A percentile compares a stretch with the other conserved stretches of the same genome.
These are phyloP conservation scores for Cydia strobilella DNA, from an alignment of 1,140 invertebrate species.

Conservation along the genomic window DNA sequence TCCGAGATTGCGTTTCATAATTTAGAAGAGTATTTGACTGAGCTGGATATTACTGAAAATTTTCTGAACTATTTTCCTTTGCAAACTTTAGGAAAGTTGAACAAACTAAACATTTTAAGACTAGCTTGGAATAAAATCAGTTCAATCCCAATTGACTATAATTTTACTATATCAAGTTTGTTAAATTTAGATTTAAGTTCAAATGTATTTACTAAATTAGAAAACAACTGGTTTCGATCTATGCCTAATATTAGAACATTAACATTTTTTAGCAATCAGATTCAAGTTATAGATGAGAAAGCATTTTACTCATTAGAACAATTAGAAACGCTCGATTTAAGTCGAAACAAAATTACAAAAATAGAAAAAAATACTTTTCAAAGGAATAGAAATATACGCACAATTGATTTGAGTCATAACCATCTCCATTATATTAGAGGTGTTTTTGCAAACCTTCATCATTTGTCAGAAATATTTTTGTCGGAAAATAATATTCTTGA, in stretches of 20 bases:
- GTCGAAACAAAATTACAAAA: slow-evolving; percentile 91
- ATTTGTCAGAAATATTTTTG: slow-evolving; percentile 90
- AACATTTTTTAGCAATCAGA: slow-evolving; percentile 91
- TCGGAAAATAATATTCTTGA: slow-evolving; percentile 95
- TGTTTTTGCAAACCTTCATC: slow-evolving; percentile 88
- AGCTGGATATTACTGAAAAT: slow-evolving; percentile 93
- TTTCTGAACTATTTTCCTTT: slow-evolving; percentile 91
- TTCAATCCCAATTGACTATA: slow-evolving; percentile 86
- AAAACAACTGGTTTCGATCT: slow-evolving; percentile 87
- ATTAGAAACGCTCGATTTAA: slow-evolving; percentile 92
- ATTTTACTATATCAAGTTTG: slow-evolving; percentile 86
- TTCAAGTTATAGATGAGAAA: slow-evolving; percentile 88
- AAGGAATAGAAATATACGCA: slow-evolving; percentile 86
- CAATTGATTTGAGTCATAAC: slow-evolving; percentile 93
- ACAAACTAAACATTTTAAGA: slow-evolving; percentile 86
- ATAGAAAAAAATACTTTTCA: slow-evolving; percentile 87
- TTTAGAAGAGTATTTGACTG: slow-evolving; percentile 88
- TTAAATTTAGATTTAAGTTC: slow-evolving; percentile 91
- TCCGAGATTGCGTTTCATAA: slow-evolving; percentile 92
- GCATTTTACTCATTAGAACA: slow-evolving; percentile 87
- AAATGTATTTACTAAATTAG: slow-evolving; percentile 89
- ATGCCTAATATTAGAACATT: slow-evolving; percentile 89
- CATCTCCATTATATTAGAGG: slow-evolving; percentile 92
- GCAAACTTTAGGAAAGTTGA: slow-evolving; percentile 87
- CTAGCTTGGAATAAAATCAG: slow-evolving; percentile 90